phyloP scores from a whole-genome alignment of 2,888 invertebrate species.

The Elmis aenea region DNA sequence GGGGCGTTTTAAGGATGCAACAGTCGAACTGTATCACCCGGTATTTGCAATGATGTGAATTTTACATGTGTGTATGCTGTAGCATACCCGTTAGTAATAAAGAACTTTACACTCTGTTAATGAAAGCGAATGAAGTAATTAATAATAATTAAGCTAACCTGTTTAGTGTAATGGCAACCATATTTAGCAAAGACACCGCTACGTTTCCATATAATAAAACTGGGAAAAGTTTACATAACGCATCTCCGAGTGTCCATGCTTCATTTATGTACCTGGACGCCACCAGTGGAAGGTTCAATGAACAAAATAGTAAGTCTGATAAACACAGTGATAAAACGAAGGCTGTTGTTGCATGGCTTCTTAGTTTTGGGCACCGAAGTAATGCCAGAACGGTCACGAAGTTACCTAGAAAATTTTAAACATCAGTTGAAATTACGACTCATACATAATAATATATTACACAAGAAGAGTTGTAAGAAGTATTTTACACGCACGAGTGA shows the following conservation, averaged over 20 bases:
- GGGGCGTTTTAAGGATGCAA: no score
- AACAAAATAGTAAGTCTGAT: constrained; percentile 80
- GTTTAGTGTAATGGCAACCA: constrained; percentile 86
- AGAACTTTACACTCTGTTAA: no score
- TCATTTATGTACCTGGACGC: constrained; percentile 77
- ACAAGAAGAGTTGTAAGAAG: no score
- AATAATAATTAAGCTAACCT: constrained; percentile 56
- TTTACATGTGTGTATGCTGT: no score
- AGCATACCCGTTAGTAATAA: no score
- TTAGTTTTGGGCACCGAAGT: constrained; percentile 69
- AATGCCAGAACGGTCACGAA: constrained; percentile 75
- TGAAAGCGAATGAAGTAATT: no score
- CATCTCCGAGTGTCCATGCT: constrained; percentile 73
- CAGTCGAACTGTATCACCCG: no score
- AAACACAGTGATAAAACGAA: constrained; percentile 82
- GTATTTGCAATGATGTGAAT: no score
- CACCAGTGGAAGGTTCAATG: constrained; percentile 78
- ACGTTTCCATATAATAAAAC: constrained; percentile 88
- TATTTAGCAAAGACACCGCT: constrained; percentile 78
- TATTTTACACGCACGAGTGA: no score
- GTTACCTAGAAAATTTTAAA: constrained; percentile 63
- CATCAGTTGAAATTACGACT: constrained; percentile 3
- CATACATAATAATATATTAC: no score
- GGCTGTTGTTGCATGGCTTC: constrained; percentile 80
- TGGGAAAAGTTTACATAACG: constrained; percentile 78